Percentiles rank a stretch among this genome's conserved stretches.
Evolutionary conservation across 2,888 invertebrate genomes (phyloP).

Genomic region (Ditula angustiorana): DNA sequence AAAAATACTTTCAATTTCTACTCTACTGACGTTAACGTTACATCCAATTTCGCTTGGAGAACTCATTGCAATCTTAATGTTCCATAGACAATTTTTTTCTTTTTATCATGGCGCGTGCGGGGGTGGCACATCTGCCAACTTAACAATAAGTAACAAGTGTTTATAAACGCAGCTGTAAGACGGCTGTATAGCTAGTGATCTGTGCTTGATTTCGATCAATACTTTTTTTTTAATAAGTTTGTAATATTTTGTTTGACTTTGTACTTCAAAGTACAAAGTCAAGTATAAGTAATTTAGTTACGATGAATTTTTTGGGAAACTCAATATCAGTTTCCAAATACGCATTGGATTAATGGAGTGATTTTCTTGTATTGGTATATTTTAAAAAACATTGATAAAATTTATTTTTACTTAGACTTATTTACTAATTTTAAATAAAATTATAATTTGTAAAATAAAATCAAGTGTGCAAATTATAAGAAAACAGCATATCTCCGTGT

Average conservation of each 20-base stretch:
- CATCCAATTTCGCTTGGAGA: constrained; percentile 2
- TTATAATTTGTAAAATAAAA: too few relatives aligned
- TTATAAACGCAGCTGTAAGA: constrained; percentile 20
- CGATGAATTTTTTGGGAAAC: not conserved
- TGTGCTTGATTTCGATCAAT: not conserved
- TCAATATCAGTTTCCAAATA: not conserved
- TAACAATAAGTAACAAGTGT: constrained; percentile 22
- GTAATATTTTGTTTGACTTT: not conserved
- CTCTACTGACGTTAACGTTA: not conserved
- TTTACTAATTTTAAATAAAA: too few relatives aligned
- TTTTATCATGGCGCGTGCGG: constrained; percentile 19
- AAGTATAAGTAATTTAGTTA: too few relatives aligned
- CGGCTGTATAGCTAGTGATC: constrained; percentile 14
- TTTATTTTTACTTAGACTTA: too few relatives aligned
- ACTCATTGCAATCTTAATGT: not conserved
- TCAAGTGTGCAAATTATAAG: too few relatives aligned
- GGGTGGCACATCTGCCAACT: constrained; percentile 21
- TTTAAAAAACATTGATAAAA: too few relatives aligned
- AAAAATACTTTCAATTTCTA: not conserved
- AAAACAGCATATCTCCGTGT: too few relatives aligned
- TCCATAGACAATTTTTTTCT: not conserved
- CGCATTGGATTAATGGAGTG: too few relatives aligned
- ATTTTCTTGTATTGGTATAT: too few relatives aligned
- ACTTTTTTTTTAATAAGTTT: not conserved
- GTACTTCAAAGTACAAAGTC: too few relatives aligned